phyloP scores from a whole-genome alignment of 2,113 vertebrate genomes.

The Burhinus oedicnemus region DNA sequence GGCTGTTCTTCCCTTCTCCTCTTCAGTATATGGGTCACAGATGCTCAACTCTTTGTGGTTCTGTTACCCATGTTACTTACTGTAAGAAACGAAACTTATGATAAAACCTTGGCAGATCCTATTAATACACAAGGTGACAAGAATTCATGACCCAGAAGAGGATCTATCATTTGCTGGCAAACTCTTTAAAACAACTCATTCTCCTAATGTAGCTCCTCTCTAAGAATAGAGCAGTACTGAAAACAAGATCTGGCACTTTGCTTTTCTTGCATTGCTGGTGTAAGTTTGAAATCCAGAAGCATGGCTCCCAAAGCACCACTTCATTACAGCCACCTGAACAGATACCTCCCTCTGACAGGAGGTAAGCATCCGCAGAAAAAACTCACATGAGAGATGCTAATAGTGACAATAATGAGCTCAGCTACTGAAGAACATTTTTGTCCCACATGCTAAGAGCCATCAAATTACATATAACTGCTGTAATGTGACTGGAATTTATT shows the following conservation, averaged over 20 bases:
- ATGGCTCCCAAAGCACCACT: not conserved
- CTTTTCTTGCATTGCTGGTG: not conserved
- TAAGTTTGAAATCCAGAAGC: not conserved
- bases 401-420: not conserved
- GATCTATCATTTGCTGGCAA: slow-evolving; percentile 26
- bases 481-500: not conserved
- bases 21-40: slow-evolving; percentile 48
- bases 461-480: not conserved
- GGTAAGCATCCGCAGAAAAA: not conserved
- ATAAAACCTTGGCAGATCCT: slow-evolving; percentile 20
- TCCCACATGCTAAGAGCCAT: not conserved
- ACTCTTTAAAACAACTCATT: not conserved
- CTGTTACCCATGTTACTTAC: not conserved
- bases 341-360: not conserved
- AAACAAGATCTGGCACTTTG: slow-evolving; percentile 35
- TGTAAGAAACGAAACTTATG: not conserved
- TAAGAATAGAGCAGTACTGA: slow-evolving; percentile 45
- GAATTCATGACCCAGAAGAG: slow-evolving; percentile 44
- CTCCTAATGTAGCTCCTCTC: slow-evolving; percentile 25
- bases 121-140: slow-evolving; percentile 52
- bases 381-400: not conserved
- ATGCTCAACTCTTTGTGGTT: not conserved
- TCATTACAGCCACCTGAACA: not conserved
- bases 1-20: not conserved
- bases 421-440: not conserved